phyloP scores from a whole-genome alignment of 2,113 vertebrate genomes.

The Zosterops japonicus region DNA sequence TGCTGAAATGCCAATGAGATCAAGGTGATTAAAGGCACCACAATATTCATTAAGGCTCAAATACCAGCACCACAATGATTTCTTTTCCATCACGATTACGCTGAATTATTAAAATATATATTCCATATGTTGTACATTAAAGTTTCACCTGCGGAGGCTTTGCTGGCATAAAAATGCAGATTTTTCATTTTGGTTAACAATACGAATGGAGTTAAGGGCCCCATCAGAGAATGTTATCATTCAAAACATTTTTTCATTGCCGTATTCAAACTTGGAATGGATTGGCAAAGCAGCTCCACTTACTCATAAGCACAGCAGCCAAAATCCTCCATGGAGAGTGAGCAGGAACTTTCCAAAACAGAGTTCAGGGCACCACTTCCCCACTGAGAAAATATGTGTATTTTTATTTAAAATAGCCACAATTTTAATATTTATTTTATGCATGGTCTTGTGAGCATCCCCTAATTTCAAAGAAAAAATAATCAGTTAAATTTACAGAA shows the following conservation, averaged over 20 bases:
- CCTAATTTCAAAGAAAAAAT: not conserved
- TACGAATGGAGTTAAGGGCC: not conserved
- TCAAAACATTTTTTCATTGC: not conserved
- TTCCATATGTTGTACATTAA: not conserved
- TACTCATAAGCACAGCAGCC: not conserved
- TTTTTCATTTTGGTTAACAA: not conserved
- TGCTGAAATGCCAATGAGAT: not conserved
- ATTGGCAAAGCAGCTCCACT: not conserved
- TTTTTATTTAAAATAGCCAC: not conserved
- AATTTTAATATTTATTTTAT: not conserved
- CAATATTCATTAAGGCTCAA: not conserved
- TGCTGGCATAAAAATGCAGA: not conserved
- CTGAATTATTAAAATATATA: not conserved
- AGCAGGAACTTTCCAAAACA: not conserved
- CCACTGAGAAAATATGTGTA: not conserved
- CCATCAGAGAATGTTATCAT: not conserved
- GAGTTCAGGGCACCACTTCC: not conserved
- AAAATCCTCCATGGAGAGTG: accelerated
- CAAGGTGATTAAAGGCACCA: not conserved
- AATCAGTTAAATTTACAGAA: not conserved
- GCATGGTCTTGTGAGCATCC: not conserved
- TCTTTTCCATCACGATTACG: not conserved
- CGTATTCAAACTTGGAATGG: not conserved
- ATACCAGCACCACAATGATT: not conserved
- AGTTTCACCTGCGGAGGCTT: not conserved